Base-by-base conservation (phyloP, 1,140 invertebrate species). In the Coptotermes formosanus region DNA sequence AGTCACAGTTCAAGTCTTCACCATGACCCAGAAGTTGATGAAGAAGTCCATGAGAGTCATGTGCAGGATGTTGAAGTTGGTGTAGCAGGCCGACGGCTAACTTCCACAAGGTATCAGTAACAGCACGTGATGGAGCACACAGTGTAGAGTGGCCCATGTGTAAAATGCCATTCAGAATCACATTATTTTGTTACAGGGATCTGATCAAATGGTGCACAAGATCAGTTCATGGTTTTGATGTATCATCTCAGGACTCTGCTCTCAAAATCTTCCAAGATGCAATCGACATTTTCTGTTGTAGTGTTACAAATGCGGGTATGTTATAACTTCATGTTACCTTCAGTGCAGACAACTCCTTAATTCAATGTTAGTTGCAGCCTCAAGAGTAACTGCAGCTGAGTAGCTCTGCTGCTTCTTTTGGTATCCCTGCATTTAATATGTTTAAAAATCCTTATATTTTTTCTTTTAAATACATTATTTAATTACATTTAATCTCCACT, bases 191-290 rank as follows among this genome's bases (percentile, higher is more conserved):
- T 92, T 30, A 91, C 43, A 94, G 98, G 88, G 98, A 99, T 93
- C 92, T 99, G 21, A 94, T 99, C 86, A 99, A 98, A 91, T 97
- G 97, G 95, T 99, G 97, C 89, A 92, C 94, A 23, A 93, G 98
- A 89, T 94, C 97, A 16, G 92, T 94, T 38, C 90, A 93, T 23
- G 93, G 95, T 88, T 98, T 97, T 90, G 93, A 96, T 88, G 93
- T 96, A 3, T 94, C 94, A 0, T 95, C 95, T 59, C 91, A 94
- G n/a, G 93, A 94, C 83, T 95, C 95, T 11, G 95, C 94, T 9
- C 91, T 96, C 43, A 95, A 95, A 90, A 94, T 97, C 3, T 94
- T 98, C 86, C 96, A 97, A 91, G 96, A 99, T 92, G 97, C 97
- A 1, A 93, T 98, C 43, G 97, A 99, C 91, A 95, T 98, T 88